phyloP scores from a whole-genome alignment of 1,140 invertebrate genomes.

The Polypedilum vanderplanki region DNA sequence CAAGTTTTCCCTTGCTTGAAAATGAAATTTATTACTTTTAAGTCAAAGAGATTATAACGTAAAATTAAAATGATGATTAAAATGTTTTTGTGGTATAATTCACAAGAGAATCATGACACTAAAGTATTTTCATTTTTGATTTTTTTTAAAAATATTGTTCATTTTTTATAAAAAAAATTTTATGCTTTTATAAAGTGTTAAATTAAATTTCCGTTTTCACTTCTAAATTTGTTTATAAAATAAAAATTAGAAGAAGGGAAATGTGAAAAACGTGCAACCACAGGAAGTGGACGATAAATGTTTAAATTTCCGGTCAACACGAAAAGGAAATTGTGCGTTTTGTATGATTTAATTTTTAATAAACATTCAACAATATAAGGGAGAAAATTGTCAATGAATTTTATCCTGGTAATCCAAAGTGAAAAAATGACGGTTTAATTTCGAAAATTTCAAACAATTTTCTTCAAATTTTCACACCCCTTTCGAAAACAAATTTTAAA shows the following conservation, averaged over 20 bases:
- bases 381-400: too few relatives aligned
- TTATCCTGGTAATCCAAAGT: too few relatives aligned
- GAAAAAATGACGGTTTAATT: too few relatives aligned
- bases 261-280: not conserved
- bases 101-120: not conserved
- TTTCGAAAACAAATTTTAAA: too few relatives aligned
- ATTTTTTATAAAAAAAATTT: too few relatives aligned
- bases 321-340: not conserved
- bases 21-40: too few relatives aligned
- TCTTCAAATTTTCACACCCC: too few relatives aligned
- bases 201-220: not conserved
- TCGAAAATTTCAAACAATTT: too few relatives aligned
- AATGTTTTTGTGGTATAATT: not conserved
- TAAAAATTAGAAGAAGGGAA: too few relatives aligned
- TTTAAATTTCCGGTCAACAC: not conserved
- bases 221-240: not conserved
- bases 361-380: too few relatives aligned
- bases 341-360: not conserved
- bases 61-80: not conserved
- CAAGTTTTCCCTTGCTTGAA: not conserved
- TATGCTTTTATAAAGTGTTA: not conserved
- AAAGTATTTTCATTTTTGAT: not conserved
- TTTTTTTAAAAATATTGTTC: not conserved
- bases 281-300: slow-evolving; percentile 4
- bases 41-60: too few relatives aligned